Conservation (phyloP, 92 coral and sea anemone species). For the Epizoanthus rinbou region DNA sequence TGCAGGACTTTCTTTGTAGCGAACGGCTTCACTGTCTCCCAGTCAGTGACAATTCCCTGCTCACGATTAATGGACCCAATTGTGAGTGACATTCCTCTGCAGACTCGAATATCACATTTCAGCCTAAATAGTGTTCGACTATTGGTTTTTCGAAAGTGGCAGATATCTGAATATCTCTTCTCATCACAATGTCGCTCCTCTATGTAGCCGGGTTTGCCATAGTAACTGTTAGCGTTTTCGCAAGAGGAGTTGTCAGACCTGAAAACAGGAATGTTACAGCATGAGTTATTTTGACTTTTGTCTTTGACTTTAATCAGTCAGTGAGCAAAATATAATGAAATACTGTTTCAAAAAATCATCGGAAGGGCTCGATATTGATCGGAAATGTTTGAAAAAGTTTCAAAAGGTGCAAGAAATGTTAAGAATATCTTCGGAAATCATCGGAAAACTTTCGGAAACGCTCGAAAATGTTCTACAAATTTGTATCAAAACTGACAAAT, state of each 20-base stretch:
- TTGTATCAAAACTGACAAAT: too few species aligned
- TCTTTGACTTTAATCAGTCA: background rate
- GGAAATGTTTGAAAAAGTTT: too few species aligned
- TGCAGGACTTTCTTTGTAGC: background rate
- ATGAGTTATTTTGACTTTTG: background rate
- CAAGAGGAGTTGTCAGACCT: background rate
- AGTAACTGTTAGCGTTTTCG: background rate
- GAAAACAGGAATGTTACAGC: background rate
- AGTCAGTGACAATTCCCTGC: constrained; percentile 18
- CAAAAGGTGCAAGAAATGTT: too few species aligned
- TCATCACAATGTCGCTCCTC: background rate
- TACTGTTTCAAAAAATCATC: too few species aligned
- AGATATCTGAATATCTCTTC: background rate
- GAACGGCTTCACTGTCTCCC: constrained; percentile 17
- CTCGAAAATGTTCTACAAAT: too few species aligned
- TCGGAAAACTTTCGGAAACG: too few species aligned
- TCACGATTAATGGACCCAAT: constrained; percentile 26
- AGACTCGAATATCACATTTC: background rate
- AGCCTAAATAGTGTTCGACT: background rate
- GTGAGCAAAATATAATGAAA: too few species aligned
- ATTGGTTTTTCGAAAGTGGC: background rate
- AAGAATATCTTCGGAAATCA: too few species aligned
- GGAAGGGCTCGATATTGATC: too few species aligned
- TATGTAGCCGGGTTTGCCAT: constrained; percentile 1
- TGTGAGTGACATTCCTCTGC: background rate